Base-by-base conservation (phyloP, 2,113 vertebrate species). In the Siniperca chuatsi region DNA sequence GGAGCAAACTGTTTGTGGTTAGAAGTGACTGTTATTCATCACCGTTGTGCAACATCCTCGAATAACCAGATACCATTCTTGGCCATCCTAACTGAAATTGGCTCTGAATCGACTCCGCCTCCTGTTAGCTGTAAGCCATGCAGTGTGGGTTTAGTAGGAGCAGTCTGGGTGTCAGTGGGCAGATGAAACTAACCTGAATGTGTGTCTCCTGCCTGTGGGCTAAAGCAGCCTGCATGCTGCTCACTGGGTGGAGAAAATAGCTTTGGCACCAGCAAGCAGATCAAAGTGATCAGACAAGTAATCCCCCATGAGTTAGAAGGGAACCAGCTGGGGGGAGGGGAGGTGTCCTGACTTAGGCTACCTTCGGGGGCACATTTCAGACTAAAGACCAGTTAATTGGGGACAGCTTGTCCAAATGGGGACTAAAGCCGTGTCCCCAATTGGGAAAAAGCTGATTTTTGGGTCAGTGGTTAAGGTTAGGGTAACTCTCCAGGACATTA, bases 201-300 rank as follows among this genome's bases (percentile, higher is more conserved):
- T 75, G 71, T 84, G 71, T 90, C 74, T 87, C 40, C 46, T 77
- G 81, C 85, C 84, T 86, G 77, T 78, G 66, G 89, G 87, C 81
- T 90, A 76, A 84, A 78, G 83, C 83, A 75, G 71, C 55, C 83
- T 91, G 87, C 81, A 66, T 29, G 48, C 65, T 61, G 65, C 69
- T 92, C 21, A 66, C 77, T 61, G 70, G 74, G 67, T 64, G 77
- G 86, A 93, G 83, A 93, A 95, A 94, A 95, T 89, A 92, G 90
- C 90, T 90, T 79, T 92, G 89, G 86, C 89, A 87, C 84, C 44
- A 33, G 78, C 81, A 85, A 90, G 86, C 78, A 93, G 90, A 95
- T 94, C 89, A 94, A 94, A 95, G 94, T 90, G 85, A 92, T 93
- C 90, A 93, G 92, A 93, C 85, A 81, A 92, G 87, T 94, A 95